These are phyloP conservation scores for Polypedilum vanderplanki DNA, from an alignment of 1,140 invertebrate genomes.

Conservation along the genomic window DNA sequence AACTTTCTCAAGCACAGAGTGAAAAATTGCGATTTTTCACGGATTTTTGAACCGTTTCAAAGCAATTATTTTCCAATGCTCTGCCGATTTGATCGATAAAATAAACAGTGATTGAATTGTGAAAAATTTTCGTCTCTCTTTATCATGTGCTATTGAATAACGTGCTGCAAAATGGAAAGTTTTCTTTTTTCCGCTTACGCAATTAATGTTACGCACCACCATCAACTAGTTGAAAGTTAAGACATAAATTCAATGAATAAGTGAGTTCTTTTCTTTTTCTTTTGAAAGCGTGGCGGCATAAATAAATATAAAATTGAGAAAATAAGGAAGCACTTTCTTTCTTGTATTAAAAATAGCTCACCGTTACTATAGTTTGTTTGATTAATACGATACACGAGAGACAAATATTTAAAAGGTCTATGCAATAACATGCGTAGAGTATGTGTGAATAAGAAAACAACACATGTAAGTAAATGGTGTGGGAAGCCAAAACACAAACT, in stretches of 20 bases:
- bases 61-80: neutral
- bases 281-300: too few relatives aligned
- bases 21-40: neutral
- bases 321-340: too few relatives aligned
- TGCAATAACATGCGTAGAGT: too few relatives aligned
- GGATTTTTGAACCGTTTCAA: neutral
- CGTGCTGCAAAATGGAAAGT: neutral
- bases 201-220: neutral
- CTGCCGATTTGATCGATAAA: neutral
- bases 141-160: neutral
- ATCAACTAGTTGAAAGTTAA: neutral
- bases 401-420: neutral
- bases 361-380: constrained; percentile 17
- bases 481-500: neutral
- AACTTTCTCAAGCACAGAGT: neutral
- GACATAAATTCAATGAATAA: neutral
- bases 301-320: too few relatives aligned
- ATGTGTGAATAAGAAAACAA: neutral
- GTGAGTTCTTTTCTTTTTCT: too few relatives aligned
- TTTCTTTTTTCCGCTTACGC: neutral
- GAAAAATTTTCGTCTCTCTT: neutral
- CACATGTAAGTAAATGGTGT: neutral
- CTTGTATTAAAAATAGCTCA: neutral
- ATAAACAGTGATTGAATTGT: neutral
- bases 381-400: constrained; percentile 1